A percentile compares a stretch with the other conserved stretches of the same genome.
phyloP scores from a whole-genome alignment of 2,888 invertebrate species.

The Notodonta dromedarius region DNA sequence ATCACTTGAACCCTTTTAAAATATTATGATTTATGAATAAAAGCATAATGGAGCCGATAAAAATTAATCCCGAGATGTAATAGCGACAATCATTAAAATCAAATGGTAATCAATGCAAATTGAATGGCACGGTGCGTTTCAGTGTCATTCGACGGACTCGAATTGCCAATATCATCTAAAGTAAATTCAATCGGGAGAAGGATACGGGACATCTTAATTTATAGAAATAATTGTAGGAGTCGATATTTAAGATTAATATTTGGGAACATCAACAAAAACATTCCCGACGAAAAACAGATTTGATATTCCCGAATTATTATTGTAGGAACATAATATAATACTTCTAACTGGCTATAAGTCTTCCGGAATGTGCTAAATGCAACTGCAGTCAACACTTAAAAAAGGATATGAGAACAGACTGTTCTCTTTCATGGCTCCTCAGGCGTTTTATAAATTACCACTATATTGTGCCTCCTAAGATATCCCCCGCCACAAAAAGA shows the following conservation, averaged over 20 bases:
- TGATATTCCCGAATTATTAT: too few relatives aligned
- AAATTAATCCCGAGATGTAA: background rate
- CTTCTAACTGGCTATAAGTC: too few relatives aligned
- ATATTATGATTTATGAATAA: background rate
- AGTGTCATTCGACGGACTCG: background rate
- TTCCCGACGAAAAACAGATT: too few relatives aligned
- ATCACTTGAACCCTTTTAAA: constrained; percentile 1
- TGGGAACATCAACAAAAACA: too few relatives aligned
- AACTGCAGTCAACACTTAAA: background rate
- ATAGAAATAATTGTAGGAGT: too few relatives aligned
- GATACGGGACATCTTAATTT: too few relatives aligned
- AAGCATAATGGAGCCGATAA: background rate
- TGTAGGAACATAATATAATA: too few relatives aligned
- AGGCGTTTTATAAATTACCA: constrained; percentile 3
- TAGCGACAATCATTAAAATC: constrained; percentile 1
- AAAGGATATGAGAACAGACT: background rate
- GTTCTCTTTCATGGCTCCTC: background rate
- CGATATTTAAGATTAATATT: too few relatives aligned
- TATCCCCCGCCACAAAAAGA: constrained; percentile 11
- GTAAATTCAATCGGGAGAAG: too few relatives aligned
- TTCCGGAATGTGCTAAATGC: background rate
- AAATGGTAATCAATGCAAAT: constrained; percentile 2
- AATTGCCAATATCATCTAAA: too few relatives aligned
- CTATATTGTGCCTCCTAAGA: background rate
- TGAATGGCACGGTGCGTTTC: background rate